Base-by-base conservation (phyloP, 2,888 invertebrate species). In the Oscheius sp. region DNA sequence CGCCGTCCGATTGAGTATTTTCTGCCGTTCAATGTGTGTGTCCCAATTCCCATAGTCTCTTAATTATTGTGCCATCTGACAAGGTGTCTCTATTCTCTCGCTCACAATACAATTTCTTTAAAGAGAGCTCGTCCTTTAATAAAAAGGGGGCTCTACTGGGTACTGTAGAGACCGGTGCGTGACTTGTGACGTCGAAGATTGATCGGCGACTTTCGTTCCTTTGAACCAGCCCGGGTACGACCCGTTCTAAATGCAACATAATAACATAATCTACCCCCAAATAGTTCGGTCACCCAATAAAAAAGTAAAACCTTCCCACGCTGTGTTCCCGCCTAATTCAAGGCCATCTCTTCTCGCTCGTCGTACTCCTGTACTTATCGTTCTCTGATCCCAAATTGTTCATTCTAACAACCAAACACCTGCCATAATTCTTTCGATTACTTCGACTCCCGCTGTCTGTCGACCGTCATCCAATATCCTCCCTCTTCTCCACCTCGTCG, bases 181-280 rank as follows among this genome's bases (percentile, higher is more conserved):
- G 55, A 55, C 55, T 55, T 55, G 55, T 55, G 55, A 55, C 55
- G 55, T 55, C 9, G 21, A 55, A 61, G 61, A 61, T 61, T 61
- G 61, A 61, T 61, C 61, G 59, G 18, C 61, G 43, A 61, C 61
- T 61, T 58, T 61, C 61, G 61, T 43, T 61, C 61, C 43, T 41
- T 43, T 61, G 61, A 43, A 61, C 55, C 55, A 25, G 21, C 35
- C 9, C 35, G 35, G 35, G 35, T 35, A 35, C 35, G 35, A 35
- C 55, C 55, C 25, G 23, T 55, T 21, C 55, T 55, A 55, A 25
- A 23, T 49, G 35, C 35, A 35, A 35, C 35, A 35, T 9, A 35
- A 35, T 35, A 35, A n/a, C 35, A 9, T 35, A 35, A 35, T 9
- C 35, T 35, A 35, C 35, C 35, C 5, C 35, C 35, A 35, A 35